These are phyloP conservation scores for Daktulosphaira vitifoliae DNA, from an alignment of 1,140 invertebrate species.

Conservation along the genomic window DNA sequence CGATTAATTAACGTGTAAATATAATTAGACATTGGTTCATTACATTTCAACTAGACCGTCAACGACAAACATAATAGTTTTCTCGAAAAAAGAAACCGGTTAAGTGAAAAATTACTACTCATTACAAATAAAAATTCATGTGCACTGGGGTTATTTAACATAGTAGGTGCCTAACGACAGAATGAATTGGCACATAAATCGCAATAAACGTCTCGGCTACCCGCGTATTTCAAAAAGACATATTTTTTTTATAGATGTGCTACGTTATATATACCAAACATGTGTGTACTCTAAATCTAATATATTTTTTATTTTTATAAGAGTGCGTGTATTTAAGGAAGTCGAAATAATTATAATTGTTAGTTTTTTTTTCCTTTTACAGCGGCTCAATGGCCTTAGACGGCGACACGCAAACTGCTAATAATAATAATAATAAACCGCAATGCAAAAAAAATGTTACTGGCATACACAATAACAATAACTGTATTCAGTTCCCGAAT, in stretches of 20 bases:
- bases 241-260: slow-evolving; percentile 4
- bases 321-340: no score
- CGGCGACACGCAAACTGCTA: slow-evolving; percentile 18
- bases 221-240: background rate
- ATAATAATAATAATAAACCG: slow-evolving; percentile 32
- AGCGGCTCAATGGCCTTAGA: slow-evolving; percentile 23
- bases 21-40: no score
- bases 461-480: slow-evolving; percentile 27
- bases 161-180: background rate
- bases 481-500: slow-evolving; percentile 26
- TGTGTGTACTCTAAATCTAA: background rate
- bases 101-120: no score
- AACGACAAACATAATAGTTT: no score
- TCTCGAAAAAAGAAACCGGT: no score
- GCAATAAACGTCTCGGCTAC: slow-evolving; percentile 23
- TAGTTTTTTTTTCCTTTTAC: background rate
- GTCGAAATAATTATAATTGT: slow-evolving; percentile 12
- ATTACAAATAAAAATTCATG: slow-evolving; percentile 10
- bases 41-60: no score
- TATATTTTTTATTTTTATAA: slow-evolving; percentile 12
- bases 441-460: slow-evolving; percentile 26
- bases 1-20: no score
- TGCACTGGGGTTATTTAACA: background rate
- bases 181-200: slow-evolving; percentile 28
- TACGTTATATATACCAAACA: slow-evolving; percentile 17